Conservation (phyloP, 2,888 invertebrate species). For the Cephus pulcher region DNA sequence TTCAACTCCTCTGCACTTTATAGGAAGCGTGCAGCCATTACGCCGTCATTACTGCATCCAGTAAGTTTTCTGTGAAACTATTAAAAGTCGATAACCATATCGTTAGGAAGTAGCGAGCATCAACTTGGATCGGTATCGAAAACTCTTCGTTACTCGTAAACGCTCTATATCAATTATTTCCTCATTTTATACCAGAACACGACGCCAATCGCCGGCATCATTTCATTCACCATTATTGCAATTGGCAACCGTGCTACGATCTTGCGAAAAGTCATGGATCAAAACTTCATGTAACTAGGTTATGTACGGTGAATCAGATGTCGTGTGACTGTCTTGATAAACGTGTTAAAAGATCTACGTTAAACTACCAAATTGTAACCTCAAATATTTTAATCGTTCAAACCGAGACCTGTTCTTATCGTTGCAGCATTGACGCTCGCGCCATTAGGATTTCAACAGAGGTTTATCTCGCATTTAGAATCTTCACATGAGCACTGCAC, state of each 20-base stretch:
- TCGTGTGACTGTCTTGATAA: neutral
- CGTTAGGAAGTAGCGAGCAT: neutral
- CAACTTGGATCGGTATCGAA: neutral
- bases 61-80: neutral
- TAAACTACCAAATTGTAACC: neutral
- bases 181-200: neutral
- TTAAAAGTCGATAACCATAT: neutral
- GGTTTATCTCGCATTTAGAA: constrained; percentile 1
- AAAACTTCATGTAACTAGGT: neutral
- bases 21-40: neutral
- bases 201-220: neutral
- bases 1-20: neutral
- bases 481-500: constrained; percentile 1
- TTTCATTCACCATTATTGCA: neutral
- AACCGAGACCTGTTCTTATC: neutral
- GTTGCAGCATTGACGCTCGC: neutral
- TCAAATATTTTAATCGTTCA: neutral
- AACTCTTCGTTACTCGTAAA: neutral
- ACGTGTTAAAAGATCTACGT: neutral
- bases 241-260: neutral
- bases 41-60: neutral
- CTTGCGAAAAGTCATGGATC: neutral
- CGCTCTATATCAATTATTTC: neutral
- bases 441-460: neutral
- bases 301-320: neutral